A percentile compares a stretch with the other conserved stretches of the same genome.
Conservation (phyloP, 2,797 vertebrate species). For the Phataginus tetradactyla region DNA sequence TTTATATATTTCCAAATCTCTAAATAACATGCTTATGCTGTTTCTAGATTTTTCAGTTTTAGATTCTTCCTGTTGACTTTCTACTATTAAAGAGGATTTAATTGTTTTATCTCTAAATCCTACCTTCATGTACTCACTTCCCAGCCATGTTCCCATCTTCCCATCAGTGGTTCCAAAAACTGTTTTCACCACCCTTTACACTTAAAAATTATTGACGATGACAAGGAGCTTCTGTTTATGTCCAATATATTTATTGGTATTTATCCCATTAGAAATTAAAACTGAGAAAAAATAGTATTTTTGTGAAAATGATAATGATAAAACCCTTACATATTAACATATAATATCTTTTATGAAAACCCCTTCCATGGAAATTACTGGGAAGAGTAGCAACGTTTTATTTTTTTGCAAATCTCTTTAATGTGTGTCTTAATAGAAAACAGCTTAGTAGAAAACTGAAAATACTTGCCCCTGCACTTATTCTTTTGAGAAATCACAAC, state of each 20-base stretch:
- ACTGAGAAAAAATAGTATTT: neutral
- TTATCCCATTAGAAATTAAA: neutral
- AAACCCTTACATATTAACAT: neutral
- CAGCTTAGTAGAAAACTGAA: neutral
- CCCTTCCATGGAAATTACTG: neutral
- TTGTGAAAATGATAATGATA: neutral
- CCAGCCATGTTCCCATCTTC: too few relatives aligned
- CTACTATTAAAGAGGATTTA: neutral
- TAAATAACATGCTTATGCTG: neutral
- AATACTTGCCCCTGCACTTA: neutral
- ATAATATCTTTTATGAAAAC: neutral
- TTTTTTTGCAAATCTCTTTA: neutral
- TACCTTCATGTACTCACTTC: neutral
- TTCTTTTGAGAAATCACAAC: neutral
- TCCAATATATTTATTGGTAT: neutral
- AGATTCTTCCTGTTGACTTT: neutral
- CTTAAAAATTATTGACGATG: neutral
- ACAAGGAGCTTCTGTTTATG: neutral
- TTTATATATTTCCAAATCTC: neutral
- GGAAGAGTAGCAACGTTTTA: neutral
- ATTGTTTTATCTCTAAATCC: neutral
- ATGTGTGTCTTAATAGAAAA: neutral
- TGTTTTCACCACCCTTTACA: neutral
- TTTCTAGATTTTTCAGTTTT: neutral
- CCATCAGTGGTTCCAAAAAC: neutral